These are phyloP conservation scores for Plutomurus gul DNA, from an alignment of 1,140 invertebrate species.

Conservation along the genomic window DNA sequence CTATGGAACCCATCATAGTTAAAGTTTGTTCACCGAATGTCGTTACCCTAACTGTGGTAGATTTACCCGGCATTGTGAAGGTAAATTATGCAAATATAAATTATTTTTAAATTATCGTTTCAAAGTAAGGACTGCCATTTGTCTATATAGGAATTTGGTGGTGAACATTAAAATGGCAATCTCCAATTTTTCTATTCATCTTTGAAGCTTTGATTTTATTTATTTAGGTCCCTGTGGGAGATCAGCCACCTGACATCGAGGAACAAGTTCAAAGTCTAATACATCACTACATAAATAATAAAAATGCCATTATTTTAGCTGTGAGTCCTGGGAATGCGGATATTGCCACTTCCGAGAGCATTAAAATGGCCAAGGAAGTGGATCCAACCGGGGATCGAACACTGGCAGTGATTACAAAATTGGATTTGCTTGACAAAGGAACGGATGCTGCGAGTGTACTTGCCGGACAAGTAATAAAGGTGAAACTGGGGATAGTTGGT, in stretches of 20 bases:
- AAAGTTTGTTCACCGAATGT: conserved; percentile 5
- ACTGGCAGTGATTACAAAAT: conserved; percentile 70
- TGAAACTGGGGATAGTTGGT: conserved; percentile 96
- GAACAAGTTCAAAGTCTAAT: conserved; percentile 78
- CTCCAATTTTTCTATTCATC: no score
- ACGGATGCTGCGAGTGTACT: conserved; percentile 98
- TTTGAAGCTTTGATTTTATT: not conserved
- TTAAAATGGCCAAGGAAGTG: conserved; percentile 64
- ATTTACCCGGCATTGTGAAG: conserved; percentile 38
- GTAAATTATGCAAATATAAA: not conserved
- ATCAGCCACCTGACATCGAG: conserved; percentile 89
- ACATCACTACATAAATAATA: conserved; percentile 72
- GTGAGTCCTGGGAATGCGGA: conserved; percentile 63
- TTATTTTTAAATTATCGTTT: not conserved
- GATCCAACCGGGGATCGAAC: conserved; percentile 65
- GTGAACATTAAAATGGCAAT: not conserved
- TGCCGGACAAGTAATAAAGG: conserved; percentile 94
- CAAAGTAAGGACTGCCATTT: not conserved
- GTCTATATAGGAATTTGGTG: not conserved
- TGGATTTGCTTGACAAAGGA: conserved; percentile 97
- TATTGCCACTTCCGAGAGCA: conserved; percentile 64
- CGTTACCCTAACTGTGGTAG: conserved; percentile 18
- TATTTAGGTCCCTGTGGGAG: conserved; percentile 76
- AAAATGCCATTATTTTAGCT: not conserved
- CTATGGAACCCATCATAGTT: not conserved